Base-by-base conservation (phyloP, 1,140 invertebrate species). In the Meloidogyne chitwoodi region DNA sequence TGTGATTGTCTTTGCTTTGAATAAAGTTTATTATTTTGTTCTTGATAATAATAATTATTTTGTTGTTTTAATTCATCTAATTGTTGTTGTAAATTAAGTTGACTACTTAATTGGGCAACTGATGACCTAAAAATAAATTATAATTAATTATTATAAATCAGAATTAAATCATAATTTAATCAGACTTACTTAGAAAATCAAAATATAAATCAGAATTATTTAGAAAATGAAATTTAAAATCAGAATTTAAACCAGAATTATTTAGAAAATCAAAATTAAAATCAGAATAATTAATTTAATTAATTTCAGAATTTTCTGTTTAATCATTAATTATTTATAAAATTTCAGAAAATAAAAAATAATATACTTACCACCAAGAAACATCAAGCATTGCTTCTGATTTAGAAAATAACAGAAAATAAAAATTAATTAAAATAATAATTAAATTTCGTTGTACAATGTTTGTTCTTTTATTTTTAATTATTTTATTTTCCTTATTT, bases 41-140 rank as follows among this genome's bases (percentile, higher is more conserved):
- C 27, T 34, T 24, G 71, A n/a, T 63, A 64, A 24, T 31, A 34
- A 31, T 14, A 22, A 34, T 38, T 24, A 38, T 61, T 29, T 70
- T 44, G 14, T 61, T 38, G 26, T 48, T 38, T 68, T 38, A 38
- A 3, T 31, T 38, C 29, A 3, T 38, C 71, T 26, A 63, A 56
- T 41, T 73, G 64, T 61, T 61, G 71, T 5, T 61, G 56, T 64
- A 73, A 63, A 73, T 73, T 73, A 24, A 73, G 8, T 64, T 56
- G 56, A 12, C 56, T 76, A 69, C 83, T 83, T 27, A 83, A 48
- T 68, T 84, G 83, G 22, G 82, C 82, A 14, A 83, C 75, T 26
- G 83, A 84, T 31, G 82, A 83, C 82, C 82, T 83, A 24, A 62
- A 79, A 10, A 81, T 16, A 24, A 77, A n/a, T n/a, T n/a, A n/a